Percentiles rank a stretch among this genome's conserved stretches.
Evolutionary conservation across 2,888 invertebrate species (phyloP).

Genomic region (Fragum fragum): DNA sequence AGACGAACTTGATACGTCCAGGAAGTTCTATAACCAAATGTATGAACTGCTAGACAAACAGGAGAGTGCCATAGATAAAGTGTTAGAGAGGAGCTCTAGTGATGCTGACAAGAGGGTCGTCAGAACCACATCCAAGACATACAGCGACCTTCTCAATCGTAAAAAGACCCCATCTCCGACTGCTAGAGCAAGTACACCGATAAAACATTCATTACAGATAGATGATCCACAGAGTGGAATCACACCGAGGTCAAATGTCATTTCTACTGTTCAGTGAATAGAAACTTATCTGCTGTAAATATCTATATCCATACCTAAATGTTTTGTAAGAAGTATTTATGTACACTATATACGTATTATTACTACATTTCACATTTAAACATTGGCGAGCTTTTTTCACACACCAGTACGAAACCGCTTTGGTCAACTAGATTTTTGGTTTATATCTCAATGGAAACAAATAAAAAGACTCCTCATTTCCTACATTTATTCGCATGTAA

Average conservation of each 20-base stretch:
- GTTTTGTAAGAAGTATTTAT: too few relatives aligned
- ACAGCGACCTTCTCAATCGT: not conserved
- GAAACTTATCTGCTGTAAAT: too few relatives aligned
- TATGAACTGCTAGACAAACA: slow-evolving; percentile 6
- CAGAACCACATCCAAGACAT: not conserved
- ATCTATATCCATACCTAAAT: too few relatives aligned
- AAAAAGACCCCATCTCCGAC: not conserved
- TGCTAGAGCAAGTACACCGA: slow-evolving; percentile 40
- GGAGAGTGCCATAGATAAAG: not conserved
- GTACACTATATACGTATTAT: too few relatives aligned
- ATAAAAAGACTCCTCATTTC: too few relatives aligned
- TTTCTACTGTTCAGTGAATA: slow-evolving; percentile 49
- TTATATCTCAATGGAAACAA: too few relatives aligned
- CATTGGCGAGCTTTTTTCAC: too few relatives aligned
- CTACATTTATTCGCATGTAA: too few relatives aligned
- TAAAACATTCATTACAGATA: slow-evolving; percentile 39
- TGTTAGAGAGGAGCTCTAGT: not conserved
- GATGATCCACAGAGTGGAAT: slow-evolving; percentile 23
- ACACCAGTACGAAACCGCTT: too few relatives aligned
- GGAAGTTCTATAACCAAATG: slow-evolving; percentile 4
- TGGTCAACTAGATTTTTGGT: too few relatives aligned
- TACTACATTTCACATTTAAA: too few relatives aligned
- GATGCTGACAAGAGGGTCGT: not conserved
- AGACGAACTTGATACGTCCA: slow-evolving; percentile 15
- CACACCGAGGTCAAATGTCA: slow-evolving; percentile 42